Percentiles rank a stretch among this genome's conserved stretches.
Conservation (phyloP, 2,113 vertebrate genomes). For the Etheostoma cragini region DNA sequence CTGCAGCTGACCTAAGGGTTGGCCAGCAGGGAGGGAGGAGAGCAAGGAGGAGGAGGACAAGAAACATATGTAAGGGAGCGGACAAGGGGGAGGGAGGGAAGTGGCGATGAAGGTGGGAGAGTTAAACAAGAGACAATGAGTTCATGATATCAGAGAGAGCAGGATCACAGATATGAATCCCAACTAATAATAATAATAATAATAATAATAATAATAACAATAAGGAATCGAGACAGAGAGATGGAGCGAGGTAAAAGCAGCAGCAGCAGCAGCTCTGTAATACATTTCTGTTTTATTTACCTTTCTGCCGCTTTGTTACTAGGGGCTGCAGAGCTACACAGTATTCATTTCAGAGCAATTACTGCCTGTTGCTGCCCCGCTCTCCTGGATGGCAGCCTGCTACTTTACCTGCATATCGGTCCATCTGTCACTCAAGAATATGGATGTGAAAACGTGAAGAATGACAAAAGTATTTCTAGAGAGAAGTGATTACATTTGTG, state of each 20-base stretch:
- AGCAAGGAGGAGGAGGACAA: constrained; percentile 5
- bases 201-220: no score
- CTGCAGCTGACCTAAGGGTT: constrained; percentile 65
- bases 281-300: constrained; percentile 45
- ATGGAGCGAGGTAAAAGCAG: neutral
- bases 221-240: constrained; percentile 11
- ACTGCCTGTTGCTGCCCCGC: constrained; percentile 23
- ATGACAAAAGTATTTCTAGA: neutral
- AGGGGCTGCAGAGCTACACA: constrained; percentile 30
- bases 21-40: constrained; percentile 22
- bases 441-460: no score
- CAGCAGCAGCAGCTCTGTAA: constrained; percentile 17
- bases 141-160: constrained; percentile 22
- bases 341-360: constrained; percentile 62
- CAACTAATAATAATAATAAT: neutral
- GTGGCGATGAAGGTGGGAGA: constrained; percentile 18
- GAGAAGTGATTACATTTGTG: neutral
- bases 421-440: constrained; percentile 5
- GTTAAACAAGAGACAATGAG: constrained; percentile 18
- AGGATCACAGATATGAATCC: neutral
- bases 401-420: constrained; percentile 2
- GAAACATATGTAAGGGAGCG: constrained; percentile 32
- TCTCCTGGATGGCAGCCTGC: constrained; percentile 20
- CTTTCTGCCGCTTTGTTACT: constrained; percentile 34
- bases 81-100: neutral